Evolutionary conservation across 2,888 invertebrate species (phyloP).

Genomic region (Apodemia mormo): DNA sequence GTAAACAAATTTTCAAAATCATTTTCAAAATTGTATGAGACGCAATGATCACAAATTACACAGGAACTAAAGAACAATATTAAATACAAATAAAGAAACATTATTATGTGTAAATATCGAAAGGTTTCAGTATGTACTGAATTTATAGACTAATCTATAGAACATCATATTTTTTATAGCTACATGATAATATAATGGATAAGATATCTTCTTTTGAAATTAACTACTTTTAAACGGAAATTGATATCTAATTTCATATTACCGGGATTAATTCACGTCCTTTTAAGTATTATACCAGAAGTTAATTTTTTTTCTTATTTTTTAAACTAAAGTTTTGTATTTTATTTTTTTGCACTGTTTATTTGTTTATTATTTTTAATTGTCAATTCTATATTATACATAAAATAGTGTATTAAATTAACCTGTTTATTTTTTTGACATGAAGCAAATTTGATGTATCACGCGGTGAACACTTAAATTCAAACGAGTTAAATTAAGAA

Average conservation of each 20-base stretch:
- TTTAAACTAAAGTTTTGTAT: too few relatives aligned
- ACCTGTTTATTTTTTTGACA: too few relatives aligned
- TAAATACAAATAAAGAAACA: neutral
- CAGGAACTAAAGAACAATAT: constrained; percentile 27
- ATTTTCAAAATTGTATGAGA: constrained; percentile 50
- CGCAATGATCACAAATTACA: constrained; percentile 41
- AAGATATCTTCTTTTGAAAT: constrained; percentile 2
- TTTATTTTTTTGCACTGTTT: too few relatives aligned
- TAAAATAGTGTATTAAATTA: too few relatives aligned
- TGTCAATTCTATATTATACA: too few relatives aligned
- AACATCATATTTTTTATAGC: neutral
- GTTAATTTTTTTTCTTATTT: too few relatives aligned
- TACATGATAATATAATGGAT: neutral
- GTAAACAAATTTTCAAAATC: constrained; percentile 42
- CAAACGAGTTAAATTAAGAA: too few relatives aligned
- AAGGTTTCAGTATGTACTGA: constrained; percentile 7
- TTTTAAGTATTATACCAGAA: neutral
- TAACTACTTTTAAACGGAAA: neutral
- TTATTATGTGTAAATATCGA: neutral
- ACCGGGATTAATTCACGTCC: neutral
- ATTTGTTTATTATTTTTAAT: too few relatives aligned
- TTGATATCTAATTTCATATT: neutral
- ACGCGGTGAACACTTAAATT: too few relatives aligned
- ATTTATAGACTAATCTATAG: neutral
- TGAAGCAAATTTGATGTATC: too few relatives aligned